Conservation (phyloP, 2,113 vertebrate species). For the Anhinga rufa region DNA sequence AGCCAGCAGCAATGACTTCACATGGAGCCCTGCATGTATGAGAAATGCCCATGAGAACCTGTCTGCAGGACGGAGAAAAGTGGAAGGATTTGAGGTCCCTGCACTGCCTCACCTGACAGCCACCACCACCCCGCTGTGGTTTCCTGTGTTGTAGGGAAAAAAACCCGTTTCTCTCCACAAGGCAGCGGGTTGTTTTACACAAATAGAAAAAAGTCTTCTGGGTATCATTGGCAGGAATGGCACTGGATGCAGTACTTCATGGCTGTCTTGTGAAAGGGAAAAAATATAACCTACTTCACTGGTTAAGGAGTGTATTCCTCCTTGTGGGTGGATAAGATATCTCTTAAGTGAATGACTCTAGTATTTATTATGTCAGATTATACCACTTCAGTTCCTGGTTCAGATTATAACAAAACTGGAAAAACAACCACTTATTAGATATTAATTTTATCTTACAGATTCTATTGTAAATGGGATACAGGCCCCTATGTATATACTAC, state of each 20-base stretch:
- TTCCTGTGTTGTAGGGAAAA: background rate
- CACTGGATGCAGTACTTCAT: background rate
- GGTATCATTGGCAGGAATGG: background rate
- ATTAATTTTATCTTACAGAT: conserved; percentile 72
- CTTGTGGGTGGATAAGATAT: conserved; percentile 14
- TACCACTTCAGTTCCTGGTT: conserved; percentile 40
- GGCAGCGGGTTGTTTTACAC: background rate
- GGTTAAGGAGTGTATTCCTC: background rate
- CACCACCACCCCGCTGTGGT: background rate
- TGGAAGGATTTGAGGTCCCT: background rate
- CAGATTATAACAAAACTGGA: conserved; percentile 44
- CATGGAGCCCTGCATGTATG: rapidly evolving
- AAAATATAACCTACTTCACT: background rate
- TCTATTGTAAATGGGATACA: conserved; percentile 67
- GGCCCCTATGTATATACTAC: conserved; percentile 22
- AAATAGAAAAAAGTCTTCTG: background rate
- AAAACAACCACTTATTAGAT: conserved; percentile 65
- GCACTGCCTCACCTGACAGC: background rate
- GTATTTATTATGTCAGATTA: conserved; percentile 52
- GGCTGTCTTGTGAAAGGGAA: background rate
- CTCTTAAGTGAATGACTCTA: conserved; percentile 20
- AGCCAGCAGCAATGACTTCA: background rate
- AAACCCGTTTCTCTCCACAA: rapidly evolving
- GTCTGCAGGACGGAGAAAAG: background rate
- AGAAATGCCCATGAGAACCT: background rate